These are phyloP conservation scores for Drosophila mettleri DNA, from an alignment of 2,888 invertebrate genomes.

Conservation along the genomic window DNA sequence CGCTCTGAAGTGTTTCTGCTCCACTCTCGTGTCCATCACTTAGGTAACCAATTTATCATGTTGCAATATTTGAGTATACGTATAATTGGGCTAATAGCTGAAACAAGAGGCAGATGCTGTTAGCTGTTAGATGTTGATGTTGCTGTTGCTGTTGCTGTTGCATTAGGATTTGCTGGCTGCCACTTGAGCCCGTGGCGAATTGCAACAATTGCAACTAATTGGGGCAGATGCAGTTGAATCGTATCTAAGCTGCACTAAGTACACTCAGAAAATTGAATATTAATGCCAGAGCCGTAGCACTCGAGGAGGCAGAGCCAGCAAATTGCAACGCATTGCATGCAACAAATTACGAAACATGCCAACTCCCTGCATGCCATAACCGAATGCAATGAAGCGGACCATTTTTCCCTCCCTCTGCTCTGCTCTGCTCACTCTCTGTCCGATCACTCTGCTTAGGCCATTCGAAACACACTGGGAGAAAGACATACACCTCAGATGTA, in stretches of 20 bases:
- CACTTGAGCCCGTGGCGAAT: slow-evolving; percentile 56
- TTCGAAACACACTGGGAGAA: slow-evolving; percentile 59
- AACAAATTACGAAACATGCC: slow-evolving; percentile 68
- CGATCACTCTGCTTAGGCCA: slow-evolving; percentile 26
- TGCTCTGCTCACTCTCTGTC: neutral
- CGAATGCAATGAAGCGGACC: slow-evolving; percentile 67
- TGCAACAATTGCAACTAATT: slow-evolving; percentile 72
- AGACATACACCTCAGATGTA: slow-evolving; percentile 1
- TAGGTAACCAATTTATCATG: slow-evolving; percentile 25
- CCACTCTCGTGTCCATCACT: slow-evolving; percentile 1
- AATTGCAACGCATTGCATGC: slow-evolving; percentile 72
- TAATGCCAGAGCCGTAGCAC: slow-evolving; percentile 64
- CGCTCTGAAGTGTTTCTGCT: neutral
- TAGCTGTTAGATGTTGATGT: slow-evolving; percentile 9
- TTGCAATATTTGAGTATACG: slow-evolving; percentile 34
- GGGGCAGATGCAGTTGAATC: slow-evolving; percentile 47
- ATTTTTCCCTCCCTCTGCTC: slow-evolving; percentile 38
- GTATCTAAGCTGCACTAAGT: slow-evolving; percentile 67
- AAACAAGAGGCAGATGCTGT: slow-evolving; percentile 30
- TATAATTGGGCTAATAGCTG: slow-evolving; percentile 41
- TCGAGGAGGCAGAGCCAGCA: slow-evolving; percentile 52
- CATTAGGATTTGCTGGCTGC: slow-evolving; percentile 21
- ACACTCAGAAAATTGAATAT: slow-evolving; percentile 78
- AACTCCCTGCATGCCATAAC: slow-evolving; percentile 14
- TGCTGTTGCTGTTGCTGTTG: slow-evolving; percentile 31